Base-by-base conservation (phyloP, 35 echinoderm and acorn worm genomes). In the Ophioderma brevispina region DNA sequence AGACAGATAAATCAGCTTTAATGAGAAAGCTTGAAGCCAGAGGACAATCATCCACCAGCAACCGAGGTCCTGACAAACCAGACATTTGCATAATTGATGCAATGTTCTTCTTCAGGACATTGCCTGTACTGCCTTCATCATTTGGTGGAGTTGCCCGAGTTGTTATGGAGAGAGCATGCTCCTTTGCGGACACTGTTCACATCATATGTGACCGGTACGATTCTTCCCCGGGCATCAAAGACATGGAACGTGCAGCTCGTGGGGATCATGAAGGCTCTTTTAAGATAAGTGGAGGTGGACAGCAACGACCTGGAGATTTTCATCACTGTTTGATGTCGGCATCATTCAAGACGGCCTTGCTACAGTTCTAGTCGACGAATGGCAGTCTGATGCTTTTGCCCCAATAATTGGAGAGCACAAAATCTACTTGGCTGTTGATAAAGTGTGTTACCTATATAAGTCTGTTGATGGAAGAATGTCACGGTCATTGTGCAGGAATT, bases 131-230 rank as follows among this genome's bases (percentile, higher is more conserved):
- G 0, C 75, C 86, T 14, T 4, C 31, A 33, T 35, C 86, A 42
- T 88, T 79, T 78, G 38, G 76, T 79, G 86, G 64, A 39, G 76
- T 79, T 39, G 76, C 86, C 11, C 31, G 40, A 79, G 64, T 82
- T 43, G 64, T 88, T 5, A 11, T 88, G 17, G 8, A 46, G 32
- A 3, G 39, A 17, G 39, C 39, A 32, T 88, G 86, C 39, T 42
- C 86, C 19, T 79, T 37, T 30, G 76, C 39, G 32, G 75, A 32
- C 25, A 41, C 21, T 17, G 39, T 88, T n/a, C 86, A 88, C 39
- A 15, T 88, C 42, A 39, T 88, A 23, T 88, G 75, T 33, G 75
- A 78, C 39, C 78, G 37, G 33, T 88, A 78, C 23, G 39, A 34
- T 32, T 17, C 23, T 1, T 38, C 35, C 14, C 32, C 86, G 25